Evolutionary conservation across 2,113 vertebrate genomes (phyloP), one percentile per base, ranked within the genome.

Genomic region (Corvus moneduloides): DNA sequence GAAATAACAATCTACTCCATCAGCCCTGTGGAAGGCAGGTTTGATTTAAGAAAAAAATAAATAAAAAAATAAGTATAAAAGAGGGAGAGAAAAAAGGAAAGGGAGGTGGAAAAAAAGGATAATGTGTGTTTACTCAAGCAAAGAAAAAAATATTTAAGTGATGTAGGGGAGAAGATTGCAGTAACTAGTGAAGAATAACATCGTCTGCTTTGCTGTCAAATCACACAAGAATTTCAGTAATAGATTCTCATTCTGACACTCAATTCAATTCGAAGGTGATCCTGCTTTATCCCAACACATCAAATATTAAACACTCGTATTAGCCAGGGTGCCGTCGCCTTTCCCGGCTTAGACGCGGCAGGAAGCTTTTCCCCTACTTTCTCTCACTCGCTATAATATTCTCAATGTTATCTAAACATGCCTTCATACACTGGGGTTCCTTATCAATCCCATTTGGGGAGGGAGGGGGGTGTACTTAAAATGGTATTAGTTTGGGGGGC

Each of bases 221-320:
- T 99, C 98, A 98, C 98, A 98, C 98, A 98, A 98, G 98, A 99
- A 99, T 99, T 99, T 98, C 99, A 98, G 98, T 99, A 99, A 99
- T 99, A 99, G 99, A 99, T 99, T 99, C 99, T 99, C 99, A 98
- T 98, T 98, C 99, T 99, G 99, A 99, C 99, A 99, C 99, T 99
- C 99, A 99, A 99, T 99, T 99, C 99, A 98, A 98, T 98, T 99
- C 98, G 98, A 98, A 99, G 99, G 98, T 99, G 99, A 99, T 99
- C 99, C 98, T 97, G 98, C 99, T 99, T 99, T 99, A 99, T 99
- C 99, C 99, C 98, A 98, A 98, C 98, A 99, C 99, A 99, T 99
- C 99, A 99, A 99, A 99, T 99, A 99, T 99, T 99, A 99, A 99
- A 99, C 99, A 99, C 99, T 99, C 98, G 99, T 99, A 99, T 99